Evolutionary conservation across 1,140 invertebrate species (phyloP), one percentile per base, ranked within the genome.

Genomic region (Papilio xuthus): DNA sequence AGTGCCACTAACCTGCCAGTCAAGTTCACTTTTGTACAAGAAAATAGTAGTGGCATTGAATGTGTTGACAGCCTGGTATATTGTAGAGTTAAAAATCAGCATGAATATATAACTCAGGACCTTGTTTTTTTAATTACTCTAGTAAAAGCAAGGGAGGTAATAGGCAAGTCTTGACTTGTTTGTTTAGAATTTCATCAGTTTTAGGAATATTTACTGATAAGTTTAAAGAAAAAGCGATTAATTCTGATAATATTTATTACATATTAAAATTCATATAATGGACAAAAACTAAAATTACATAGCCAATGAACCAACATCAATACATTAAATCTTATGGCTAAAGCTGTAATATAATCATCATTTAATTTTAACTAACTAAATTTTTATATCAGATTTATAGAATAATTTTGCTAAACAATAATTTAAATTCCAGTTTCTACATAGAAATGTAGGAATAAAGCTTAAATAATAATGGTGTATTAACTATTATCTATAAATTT

Each of bases 181-280:
- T 7, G 12, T 6, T 47, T 47, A 4, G 44, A 47, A 47, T 18
- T 18, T 44, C 42, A 13, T 15, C 44, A 47, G 44, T 47, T 18
- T 18, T 15, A 47, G 44, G 13, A 47, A 47, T 47, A 10, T 23
- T 56, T 9, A 56, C 9, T 12, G 26, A 3, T 20, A 69, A 50
- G n/a, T 23, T 47, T 23, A 44, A 50, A 77, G 26, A 77, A 77
- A 37, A 69, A 53, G 8, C 41, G 23, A 41, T 60, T 70, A 63
- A 56, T 44, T 44, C 37, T 37, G 60, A 56, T 67, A 67, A 77
- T 67, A 42, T 53, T 76, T 67, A 67, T 28, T 60, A 13, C 56
- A 26, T 60, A 23, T 60, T 15, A 67, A 28, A 28, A 67, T 67
- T 67, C 60, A 15, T 10, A 67, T 28, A 67, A 32, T 18, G 10